Conservation (phyloP, 2,113 vertebrate genomes). For the Sinocyclocheilus anshuiensis region DNA sequence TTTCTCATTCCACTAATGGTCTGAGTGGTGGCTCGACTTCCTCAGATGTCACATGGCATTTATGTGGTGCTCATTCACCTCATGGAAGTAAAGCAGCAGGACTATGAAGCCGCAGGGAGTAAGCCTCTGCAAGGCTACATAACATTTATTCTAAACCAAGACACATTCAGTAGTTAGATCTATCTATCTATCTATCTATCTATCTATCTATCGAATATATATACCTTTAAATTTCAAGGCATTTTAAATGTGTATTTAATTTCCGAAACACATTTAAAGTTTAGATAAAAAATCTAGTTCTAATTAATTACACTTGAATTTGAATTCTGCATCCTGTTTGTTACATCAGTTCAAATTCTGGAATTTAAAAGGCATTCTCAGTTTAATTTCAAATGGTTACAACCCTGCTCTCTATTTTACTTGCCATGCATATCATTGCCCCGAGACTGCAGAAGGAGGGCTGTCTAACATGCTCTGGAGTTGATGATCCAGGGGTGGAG, state of each 20-base stretch:
- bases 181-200: too few species aligned
- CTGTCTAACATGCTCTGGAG: slow-evolving; percentile 18
- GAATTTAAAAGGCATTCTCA: neutral
- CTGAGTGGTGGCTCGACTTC: neutral
- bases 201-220: too few species aligned
- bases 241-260: too few species aligned
- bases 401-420: neutral
- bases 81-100: neutral
- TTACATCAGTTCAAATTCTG: neutral
- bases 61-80: slow-evolving; percentile 6
- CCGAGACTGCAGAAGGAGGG: neutral
- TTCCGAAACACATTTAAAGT: too few species aligned
- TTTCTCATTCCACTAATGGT: slow-evolving; percentile 12
- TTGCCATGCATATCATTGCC: neutral
- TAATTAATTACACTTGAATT: too few species aligned
- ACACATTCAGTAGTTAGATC: too few species aligned
- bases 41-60: slow-evolving; percentile 15
- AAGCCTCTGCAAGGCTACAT: neutral
- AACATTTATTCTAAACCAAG: neutral
- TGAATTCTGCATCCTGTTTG: neutral
- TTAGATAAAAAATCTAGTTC: too few species aligned
- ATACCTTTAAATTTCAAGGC: too few species aligned
- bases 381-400: neutral
- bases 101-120: neutral
- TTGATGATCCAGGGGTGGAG: slow-evolving; percentile 18